A percentile compares a stretch with the other conserved stretches of the same genome.
Conservation (phyloP, 2,113 vertebrate genomes). For the Phaethon lepturus region DNA sequence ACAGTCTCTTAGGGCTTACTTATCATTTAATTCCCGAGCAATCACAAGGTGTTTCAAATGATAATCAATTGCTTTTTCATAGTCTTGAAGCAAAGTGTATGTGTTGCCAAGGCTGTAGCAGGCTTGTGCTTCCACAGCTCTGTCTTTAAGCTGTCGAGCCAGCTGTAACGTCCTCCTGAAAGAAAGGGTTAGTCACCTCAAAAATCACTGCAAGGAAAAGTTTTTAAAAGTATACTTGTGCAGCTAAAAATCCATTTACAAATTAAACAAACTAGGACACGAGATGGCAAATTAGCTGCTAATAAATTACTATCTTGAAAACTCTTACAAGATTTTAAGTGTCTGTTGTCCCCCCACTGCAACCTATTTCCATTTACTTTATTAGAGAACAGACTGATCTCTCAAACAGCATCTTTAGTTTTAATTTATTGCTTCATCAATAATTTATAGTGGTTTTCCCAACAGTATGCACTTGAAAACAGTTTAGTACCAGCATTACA, state of each 20-base stretch:
- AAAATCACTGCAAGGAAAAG: neutral
- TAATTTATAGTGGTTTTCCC: neutral
- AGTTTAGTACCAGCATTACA: neutral
- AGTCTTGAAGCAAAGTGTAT: constrained; percentile 94
- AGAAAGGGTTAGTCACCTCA: constrained; percentile 1
- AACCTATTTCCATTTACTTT: neutral
- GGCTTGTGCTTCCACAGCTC: constrained; percentile 94
- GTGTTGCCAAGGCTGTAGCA: constrained; percentile 98
- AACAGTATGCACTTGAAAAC: neutral
- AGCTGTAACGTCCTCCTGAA: constrained; percentile 89
- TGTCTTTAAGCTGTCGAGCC: constrained; percentile 91
- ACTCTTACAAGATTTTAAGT: neutral
- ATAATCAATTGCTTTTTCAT: constrained; percentile 93
- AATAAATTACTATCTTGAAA: neutral
- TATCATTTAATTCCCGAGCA: constrained; percentile 91
- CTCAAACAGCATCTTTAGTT: neutral
- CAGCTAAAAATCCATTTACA: neutral
- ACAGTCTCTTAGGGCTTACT: constrained; percentile 70
- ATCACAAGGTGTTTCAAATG: constrained; percentile 95
- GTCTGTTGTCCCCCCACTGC: neutral
- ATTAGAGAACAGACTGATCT: neutral
- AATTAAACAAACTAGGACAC: neutral
- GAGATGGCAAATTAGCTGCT: neutral
- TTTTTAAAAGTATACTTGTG: neutral
- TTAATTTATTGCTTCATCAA: neutral